Conservation (phyloP, 2,113 vertebrate genomes). For the Heterotilapia buettikoferi region DNA sequence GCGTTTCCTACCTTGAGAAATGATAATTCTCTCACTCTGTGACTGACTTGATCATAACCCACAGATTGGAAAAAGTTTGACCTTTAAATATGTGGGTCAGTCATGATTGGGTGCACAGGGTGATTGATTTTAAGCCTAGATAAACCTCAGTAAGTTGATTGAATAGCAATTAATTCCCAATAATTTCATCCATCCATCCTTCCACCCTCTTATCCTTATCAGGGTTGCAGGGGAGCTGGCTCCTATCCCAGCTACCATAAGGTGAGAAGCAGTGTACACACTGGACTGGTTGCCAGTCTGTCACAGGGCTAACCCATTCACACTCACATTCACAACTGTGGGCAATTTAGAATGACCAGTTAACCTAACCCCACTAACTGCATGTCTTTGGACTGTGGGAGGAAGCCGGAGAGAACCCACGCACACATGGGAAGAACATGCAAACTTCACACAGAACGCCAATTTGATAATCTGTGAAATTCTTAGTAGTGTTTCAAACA, state of each 20-base stretch:
- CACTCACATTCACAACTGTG: not conserved
- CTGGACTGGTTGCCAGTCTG: not conserved
- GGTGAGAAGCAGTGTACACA: fast-evolving
- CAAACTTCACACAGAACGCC: not conserved
- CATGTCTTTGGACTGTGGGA: not conserved
- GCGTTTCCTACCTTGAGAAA: not conserved
- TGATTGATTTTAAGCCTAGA: not conserved
- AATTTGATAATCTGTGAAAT: not conserved
- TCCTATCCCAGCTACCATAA: not conserved
- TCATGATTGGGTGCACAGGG: fast-evolving
- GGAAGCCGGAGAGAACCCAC: not conserved
- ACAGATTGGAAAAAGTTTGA: not conserved
- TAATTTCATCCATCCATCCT: not conserved
- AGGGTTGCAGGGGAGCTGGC: not conserved
- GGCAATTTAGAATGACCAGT: not conserved
- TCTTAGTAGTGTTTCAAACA: not conserved
- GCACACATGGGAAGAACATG: not conserved
- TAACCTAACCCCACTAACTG: not conserved
- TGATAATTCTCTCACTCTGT: not conserved
- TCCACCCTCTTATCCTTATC: not conserved
- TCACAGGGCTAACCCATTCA: not conserved
- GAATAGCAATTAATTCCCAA: not conserved
- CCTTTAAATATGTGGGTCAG: not conserved
- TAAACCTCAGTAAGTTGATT: not conserved
- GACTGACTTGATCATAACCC: not conserved